These are phyloP conservation scores for Hemaris fuciformis DNA, from an alignment of 2,888 invertebrate species.

Conservation along the genomic window DNA sequence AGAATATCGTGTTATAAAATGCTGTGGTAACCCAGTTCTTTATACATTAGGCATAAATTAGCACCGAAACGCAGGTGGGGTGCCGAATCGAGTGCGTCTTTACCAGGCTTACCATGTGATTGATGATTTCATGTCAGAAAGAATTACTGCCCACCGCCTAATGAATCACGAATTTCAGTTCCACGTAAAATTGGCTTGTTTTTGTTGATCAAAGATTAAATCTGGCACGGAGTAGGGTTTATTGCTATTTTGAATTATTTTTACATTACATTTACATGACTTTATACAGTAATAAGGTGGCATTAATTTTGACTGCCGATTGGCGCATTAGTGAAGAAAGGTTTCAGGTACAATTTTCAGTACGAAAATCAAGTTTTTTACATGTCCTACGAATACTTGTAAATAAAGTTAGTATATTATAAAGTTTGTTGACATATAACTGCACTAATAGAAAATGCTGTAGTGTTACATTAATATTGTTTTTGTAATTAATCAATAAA, in stretches of 20 bases:
- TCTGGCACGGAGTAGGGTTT: constrained; percentile 25
- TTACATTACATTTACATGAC: not conserved
- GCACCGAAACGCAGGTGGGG: constrained; percentile 33
- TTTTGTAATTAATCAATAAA: too few species aligned
- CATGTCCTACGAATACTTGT: too few species aligned
- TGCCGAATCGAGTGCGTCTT: constrained; percentile 26
- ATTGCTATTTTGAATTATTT: not conserved
- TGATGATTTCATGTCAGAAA: constrained; percentile 45
- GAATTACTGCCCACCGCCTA: constrained; percentile 41
- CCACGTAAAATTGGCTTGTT: constrained; percentile 43
- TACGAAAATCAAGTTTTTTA: too few species aligned
- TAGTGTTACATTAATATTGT: too few species aligned
- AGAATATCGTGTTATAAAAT: not conserved
- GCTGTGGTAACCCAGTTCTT: constrained; percentile 33
- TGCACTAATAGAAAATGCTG: too few species aligned
- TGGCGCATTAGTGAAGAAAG: too few species aligned
- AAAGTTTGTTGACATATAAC: too few species aligned
- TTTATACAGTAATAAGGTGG: too few species aligned
- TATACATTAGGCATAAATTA: constrained; percentile 33
- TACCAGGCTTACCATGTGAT: constrained; percentile 38
- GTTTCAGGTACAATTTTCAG: too few species aligned
- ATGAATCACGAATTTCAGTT: constrained; percentile 42
- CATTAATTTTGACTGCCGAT: too few species aligned
- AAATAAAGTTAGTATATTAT: too few species aligned
- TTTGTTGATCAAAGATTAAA: constrained; percentile 36